Conservation (phyloP, 2,797 vertebrate species). For the Masticophis lateralis region DNA sequence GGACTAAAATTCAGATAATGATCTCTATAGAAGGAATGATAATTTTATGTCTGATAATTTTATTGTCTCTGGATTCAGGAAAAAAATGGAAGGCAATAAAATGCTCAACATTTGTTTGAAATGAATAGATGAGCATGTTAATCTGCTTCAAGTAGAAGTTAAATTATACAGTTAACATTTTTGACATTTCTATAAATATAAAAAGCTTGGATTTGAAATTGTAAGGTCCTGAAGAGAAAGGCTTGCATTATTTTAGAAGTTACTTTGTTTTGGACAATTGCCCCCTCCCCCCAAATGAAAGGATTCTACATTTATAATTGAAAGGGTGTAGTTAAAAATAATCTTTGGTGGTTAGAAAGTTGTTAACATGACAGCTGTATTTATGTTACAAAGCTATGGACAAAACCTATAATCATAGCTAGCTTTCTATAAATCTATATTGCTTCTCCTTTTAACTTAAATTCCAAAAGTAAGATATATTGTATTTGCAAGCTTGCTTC, state of each 20-base stretch:
- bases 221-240: neutral
- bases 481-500: neutral
- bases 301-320: constrained; percentile 15
- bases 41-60: neutral
- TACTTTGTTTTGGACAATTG: neutral
- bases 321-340: constrained; percentile 19
- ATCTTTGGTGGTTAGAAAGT: constrained; percentile 35
- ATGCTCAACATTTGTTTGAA: neutral
- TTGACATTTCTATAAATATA: neutral
- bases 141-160: neutral
- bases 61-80: neutral
- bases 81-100: neutral
- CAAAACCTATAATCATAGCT: constrained; percentile 32
- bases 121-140: neutral
- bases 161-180: constrained; percentile 2
- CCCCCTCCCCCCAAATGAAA: neutral
- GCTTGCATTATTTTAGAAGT: neutral
- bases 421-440: neutral
- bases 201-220: neutral
- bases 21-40: neutral
- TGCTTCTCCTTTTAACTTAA: constrained; percentile 6
- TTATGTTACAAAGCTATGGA: constrained; percentile 24
- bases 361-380: constrained; percentile 59
- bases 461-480: neutral
- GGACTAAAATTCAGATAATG: neutral